These are phyloP conservation scores for Conger conger DNA, from an alignment of 2,113 vertebrate genomes.

Conservation along the genomic window DNA sequence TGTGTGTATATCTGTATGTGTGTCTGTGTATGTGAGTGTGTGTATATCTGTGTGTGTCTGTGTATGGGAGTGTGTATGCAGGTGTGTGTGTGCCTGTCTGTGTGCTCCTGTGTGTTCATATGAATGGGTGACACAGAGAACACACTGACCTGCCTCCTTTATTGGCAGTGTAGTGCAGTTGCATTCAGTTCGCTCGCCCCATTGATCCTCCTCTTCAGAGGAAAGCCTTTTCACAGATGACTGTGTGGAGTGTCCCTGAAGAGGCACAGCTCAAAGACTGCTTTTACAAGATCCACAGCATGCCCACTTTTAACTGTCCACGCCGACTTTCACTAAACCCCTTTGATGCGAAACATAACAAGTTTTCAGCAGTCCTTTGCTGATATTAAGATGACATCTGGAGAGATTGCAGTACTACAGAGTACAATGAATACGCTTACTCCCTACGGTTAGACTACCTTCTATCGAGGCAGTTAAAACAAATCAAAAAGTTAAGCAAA, in stretches of 20 bases:
- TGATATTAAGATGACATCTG: constrained; percentile 56
- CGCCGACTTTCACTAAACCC: constrained; percentile 69
- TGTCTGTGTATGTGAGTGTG: background rate
- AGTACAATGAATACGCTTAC: constrained; percentile 46
- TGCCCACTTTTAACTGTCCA: constrained; percentile 72
- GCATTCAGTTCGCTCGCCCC: constrained; percentile 58
- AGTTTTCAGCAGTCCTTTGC: constrained; percentile 62
- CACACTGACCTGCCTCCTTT: background rate
- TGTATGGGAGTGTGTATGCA: too few relatives aligned
- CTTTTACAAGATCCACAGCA: constrained; percentile 73
- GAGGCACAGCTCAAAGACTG: constrained; percentile 71
- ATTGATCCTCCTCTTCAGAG: constrained; percentile 56
- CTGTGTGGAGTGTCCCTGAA: constrained; percentile 73
- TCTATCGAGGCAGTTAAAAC: constrained; percentile 11
- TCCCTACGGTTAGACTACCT: constrained; percentile 28
- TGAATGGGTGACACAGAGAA: background rate
- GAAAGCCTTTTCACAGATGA: constrained; percentile 57
- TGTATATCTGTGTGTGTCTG: background rate
- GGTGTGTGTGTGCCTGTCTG: background rate
- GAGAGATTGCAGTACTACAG: constrained; percentile 58
- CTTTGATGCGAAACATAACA: constrained; percentile 73
- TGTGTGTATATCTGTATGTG: background rate
- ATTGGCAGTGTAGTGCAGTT: background rate
- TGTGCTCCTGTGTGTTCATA: background rate
- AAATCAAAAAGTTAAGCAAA: constrained; percentile 52